These are phyloP conservation scores for Gallinago stenura DNA, from an alignment of 2,797 vertebrate species.

Conservation along the genomic window DNA sequence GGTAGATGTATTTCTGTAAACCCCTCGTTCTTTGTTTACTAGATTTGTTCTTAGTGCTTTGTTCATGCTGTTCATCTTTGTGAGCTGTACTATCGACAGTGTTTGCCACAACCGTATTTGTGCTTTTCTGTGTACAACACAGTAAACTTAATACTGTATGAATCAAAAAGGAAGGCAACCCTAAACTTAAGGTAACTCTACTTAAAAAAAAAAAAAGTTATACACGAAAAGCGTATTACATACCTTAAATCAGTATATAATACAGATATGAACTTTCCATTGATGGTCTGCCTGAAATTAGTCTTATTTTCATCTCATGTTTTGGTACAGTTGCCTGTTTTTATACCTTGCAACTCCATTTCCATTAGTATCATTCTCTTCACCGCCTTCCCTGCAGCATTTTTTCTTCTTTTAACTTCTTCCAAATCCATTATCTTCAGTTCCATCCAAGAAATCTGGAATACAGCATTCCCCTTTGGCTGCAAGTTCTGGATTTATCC, in stretches of 20 bases:
- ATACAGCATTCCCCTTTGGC: not conserved
- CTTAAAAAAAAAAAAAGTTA: not conserved
- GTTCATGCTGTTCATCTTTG: not conserved
- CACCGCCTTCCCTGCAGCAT: not conserved
- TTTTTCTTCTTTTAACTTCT: not conserved
- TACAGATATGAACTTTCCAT: not conserved
- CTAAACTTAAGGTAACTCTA: not conserved
- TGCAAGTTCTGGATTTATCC: not conserved
- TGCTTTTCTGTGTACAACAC: not conserved
- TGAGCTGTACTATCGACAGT: not conserved
- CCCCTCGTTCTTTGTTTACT: not conserved
- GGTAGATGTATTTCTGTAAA: not conserved
- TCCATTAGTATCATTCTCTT: not conserved
- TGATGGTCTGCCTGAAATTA: not conserved
- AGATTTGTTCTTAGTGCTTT: not conserved
- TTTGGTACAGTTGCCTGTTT: not conserved
- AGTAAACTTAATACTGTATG: conserved; percentile 17
- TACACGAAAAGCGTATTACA: not conserved
- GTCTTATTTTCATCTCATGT: not conserved
- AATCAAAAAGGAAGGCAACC: conserved; percentile 13
- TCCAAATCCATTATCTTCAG: not conserved
- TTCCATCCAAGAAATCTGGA: not conserved
- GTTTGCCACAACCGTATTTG: not conserved
- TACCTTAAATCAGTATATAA: not conserved
- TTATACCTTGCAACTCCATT: not conserved